Evolutionary conservation across 2,888 invertebrate species (phyloP).

Genomic region (Hedychridium roseum): DNA sequence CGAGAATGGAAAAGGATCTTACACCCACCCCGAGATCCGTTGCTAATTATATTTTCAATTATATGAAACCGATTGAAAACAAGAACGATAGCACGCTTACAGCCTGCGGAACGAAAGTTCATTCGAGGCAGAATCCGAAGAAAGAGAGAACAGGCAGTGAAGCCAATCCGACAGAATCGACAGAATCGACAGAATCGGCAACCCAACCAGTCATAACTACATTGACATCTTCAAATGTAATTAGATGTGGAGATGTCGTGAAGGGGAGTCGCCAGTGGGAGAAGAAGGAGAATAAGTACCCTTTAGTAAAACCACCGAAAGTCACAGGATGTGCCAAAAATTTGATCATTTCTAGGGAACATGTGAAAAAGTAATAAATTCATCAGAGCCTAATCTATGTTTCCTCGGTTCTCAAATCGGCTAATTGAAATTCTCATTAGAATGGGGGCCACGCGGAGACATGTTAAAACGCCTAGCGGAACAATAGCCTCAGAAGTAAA

Average conservation of each 20-base stretch:
- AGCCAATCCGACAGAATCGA: not conserved
- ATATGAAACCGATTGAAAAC: constrained; percentile 43
- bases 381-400: too few species aligned
- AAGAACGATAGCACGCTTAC: constrained; percentile 42
- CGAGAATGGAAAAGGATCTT: not conserved
- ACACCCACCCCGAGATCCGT: not conserved
- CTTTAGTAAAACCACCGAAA: too few species aligned
- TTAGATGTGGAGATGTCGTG: too few species aligned
- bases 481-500: constrained; percentile 39
- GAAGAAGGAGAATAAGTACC: not conserved
- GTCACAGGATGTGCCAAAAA: too few species aligned
- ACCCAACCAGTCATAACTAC: not conserved
- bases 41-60: constrained; percentile 19
- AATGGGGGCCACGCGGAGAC: constrained; percentile 36
- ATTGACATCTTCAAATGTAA: not conserved
- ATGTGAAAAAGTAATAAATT: too few species aligned
- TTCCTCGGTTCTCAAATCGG: too few species aligned
- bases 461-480: constrained; percentile 42
- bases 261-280: too few species aligned
- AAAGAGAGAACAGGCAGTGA: not conserved
- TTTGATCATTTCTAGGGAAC: too few species aligned
- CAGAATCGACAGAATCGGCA: not conserved
- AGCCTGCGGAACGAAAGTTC: constrained; percentile 43
- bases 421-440: constrained; percentile 52
- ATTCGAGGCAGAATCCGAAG: constrained; percentile 26